phyloP scores from a whole-genome alignment of 1,140 invertebrate genomes.

The Sinonovacula constricta region DNA sequence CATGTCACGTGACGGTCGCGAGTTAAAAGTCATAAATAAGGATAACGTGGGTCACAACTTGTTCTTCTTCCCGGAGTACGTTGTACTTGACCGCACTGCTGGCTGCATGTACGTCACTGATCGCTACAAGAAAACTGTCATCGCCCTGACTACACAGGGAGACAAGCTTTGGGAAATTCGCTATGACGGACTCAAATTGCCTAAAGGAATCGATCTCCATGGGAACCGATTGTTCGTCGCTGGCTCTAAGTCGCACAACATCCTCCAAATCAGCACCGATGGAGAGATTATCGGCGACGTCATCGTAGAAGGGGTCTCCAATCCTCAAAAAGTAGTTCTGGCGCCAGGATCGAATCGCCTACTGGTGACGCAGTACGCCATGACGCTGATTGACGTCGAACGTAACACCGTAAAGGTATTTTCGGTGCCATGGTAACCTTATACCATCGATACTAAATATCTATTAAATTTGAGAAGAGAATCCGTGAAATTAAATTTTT shows the following conservation, averaged over 20 bases:
- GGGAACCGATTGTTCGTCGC: constrained; percentile 56
- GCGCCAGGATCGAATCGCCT: constrained; percentile 51
- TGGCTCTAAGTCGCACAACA: constrained; percentile 53
- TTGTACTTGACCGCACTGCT: constrained; percentile 51
- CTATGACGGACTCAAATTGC: constrained; percentile 53
- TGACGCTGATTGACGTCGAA: constrained; percentile 55
- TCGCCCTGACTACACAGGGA: constrained; percentile 51
- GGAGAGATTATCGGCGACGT: constrained; percentile 57
- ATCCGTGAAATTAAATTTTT: no score
- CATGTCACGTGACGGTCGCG: constrained; percentile 58
- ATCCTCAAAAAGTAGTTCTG: constrained; percentile 54
- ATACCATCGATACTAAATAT: no score
- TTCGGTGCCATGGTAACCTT: constrained; percentile 42
- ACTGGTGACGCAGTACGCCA: constrained; percentile 51
- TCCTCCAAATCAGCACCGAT: constrained; percentile 52
- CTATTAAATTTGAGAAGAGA: no score
- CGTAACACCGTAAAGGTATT: constrained; percentile 56
- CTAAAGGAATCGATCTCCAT: constrained; percentile 54
- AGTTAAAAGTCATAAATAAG: constrained; percentile 53
- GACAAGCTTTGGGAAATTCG: constrained; percentile 57
- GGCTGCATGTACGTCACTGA: constrained; percentile 56
- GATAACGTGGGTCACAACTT: constrained; percentile 53
- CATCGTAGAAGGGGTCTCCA: constrained; percentile 52
- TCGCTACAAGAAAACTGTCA: constrained; percentile 51
- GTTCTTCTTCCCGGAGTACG: constrained; percentile 58